Evolutionary conservation across 37 sponge, comb jelly and placozoan species (phyloP).

Genomic region (Beroe ovata): DNA sequence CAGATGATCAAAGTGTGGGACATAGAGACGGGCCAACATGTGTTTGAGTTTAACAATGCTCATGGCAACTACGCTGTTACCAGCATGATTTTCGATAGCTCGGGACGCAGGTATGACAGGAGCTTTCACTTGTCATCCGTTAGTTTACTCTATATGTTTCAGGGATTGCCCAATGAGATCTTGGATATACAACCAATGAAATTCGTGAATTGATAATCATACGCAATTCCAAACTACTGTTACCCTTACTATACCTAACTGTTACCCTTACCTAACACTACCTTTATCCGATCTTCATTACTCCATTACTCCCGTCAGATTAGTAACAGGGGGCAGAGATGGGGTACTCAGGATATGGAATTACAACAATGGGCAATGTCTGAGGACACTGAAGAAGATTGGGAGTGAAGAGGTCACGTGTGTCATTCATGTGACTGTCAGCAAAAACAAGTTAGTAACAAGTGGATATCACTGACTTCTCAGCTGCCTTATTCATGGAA

Average conservation of each 20-base stretch:
- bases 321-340: conserved; percentile 78
- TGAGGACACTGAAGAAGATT: conserved; percentile 82
- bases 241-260: too few species aligned
- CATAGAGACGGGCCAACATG: conserved; percentile 72
- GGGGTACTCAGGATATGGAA: conserved; percentile 90
- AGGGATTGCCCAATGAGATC: too few species aligned
- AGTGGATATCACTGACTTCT: too few species aligned
- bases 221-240: too few species aligned
- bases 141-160: too few species aligned
- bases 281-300: too few species aligned
- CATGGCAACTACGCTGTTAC: conserved; percentile 74
- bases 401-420: conserved; percentile 62
- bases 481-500: too few species aligned
- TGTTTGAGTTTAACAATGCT: conserved; percentile 75
- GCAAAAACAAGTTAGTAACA: conserved; percentile 76
- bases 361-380: conserved; percentile 89
- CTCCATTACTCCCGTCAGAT: too few species aligned
- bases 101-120: conserved; percentile 74
- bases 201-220: too few species aligned
- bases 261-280: too few species aligned
- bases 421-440: conserved; percentile 71
- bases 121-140: too few species aligned
- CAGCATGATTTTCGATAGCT: conserved; percentile 72
- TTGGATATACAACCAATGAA: too few species aligned
- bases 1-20: conserved; percentile 93